Percentiles rank a stretch among this genome's conserved stretches.
phyloP scores from a whole-genome alignment of 2,888 invertebrate genomes.

The Netelia inedita region DNA sequence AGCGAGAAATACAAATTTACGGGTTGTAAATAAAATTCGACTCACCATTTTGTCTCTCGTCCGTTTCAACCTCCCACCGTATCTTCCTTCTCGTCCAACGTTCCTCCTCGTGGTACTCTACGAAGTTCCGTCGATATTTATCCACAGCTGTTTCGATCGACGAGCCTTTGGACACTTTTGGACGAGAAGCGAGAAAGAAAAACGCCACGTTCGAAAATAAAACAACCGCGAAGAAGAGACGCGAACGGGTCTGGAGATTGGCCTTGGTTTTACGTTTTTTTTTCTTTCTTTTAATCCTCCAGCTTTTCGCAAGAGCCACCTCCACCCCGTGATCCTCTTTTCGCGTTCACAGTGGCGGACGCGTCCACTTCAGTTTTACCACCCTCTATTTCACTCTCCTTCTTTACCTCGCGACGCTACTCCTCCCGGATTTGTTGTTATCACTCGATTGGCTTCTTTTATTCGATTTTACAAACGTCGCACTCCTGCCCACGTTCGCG shows the following conservation, averaged over 20 bases:
- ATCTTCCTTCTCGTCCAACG: background rate
- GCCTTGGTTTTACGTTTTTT: slow-evolving; percentile 14
- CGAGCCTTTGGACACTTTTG: slow-evolving; percentile 11
- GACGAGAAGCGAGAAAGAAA: background rate
- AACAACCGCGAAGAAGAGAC: slow-evolving; percentile 61
- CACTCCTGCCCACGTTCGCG: background rate
- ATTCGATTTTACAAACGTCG: background rate
- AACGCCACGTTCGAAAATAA: slow-evolving; percentile 42
- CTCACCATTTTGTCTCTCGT: background rate
- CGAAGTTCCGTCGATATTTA: slow-evolving; percentile 3
- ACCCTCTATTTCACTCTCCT: slow-evolving; percentile 1
- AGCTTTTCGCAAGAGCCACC: slow-evolving; percentile 10
- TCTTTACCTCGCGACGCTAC: slow-evolving; percentile 28
- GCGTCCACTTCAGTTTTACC: slow-evolving; percentile 60
- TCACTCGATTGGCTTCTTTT: background rate
- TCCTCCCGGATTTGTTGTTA: slow-evolving; percentile 29
- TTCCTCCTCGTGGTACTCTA: background rate
- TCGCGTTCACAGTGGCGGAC: slow-evolving; percentile 32
- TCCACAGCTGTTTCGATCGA: slow-evolving; percentile 42
- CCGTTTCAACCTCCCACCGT: background rate
- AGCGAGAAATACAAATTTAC: background rate
- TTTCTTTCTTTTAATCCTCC: slow-evolving; percentile 57
- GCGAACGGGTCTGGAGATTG: slow-evolving; percentile 33
- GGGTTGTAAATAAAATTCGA: background rate
- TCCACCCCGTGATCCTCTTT: slow-evolving; percentile 33